These are phyloP conservation scores for Pecten maximus DNA, from an alignment of 2,888 invertebrate genomes.

Conservation along the genomic window DNA sequence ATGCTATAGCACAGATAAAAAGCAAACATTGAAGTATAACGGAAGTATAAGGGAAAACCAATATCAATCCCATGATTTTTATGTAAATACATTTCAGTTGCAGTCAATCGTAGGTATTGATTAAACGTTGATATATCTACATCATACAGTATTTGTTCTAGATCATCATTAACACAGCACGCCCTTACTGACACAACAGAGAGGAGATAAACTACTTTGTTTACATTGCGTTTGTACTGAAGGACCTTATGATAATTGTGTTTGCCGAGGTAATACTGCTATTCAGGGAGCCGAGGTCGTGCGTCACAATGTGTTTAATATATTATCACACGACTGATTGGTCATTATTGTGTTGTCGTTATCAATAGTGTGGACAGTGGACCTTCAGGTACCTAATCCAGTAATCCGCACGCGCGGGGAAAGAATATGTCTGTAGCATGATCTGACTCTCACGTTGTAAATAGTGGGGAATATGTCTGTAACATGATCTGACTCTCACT, in stretches of 20 bases:
- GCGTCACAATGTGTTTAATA: not conserved
- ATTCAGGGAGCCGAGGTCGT: not conserved
- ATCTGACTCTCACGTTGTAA: too few relatives aligned
- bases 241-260: not conserved
- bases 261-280: not conserved
- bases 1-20: too few relatives aligned
- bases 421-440: too few relatives aligned
- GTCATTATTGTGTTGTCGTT: not conserved
- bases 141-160: not conserved
- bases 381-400: not conserved
- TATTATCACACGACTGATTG: not conserved
- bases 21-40: too few relatives aligned
- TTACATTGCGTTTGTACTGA: not conserved
- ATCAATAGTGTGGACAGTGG: not conserved
- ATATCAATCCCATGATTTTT: too few relatives aligned
- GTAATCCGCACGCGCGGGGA: too few relatives aligned
- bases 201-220: not conserved
- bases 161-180: not conserved
- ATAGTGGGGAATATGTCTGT: too few relatives aligned
- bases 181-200: not conserved
- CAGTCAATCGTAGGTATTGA: not conserved
- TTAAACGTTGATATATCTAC: not conserved
- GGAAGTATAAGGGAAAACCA: too few relatives aligned
- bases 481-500: too few relatives aligned
- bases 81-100: too few relatives aligned